phyloP scores from a whole-genome alignment of 1,140 invertebrate species.

The Solenopsis invicta region DNA sequence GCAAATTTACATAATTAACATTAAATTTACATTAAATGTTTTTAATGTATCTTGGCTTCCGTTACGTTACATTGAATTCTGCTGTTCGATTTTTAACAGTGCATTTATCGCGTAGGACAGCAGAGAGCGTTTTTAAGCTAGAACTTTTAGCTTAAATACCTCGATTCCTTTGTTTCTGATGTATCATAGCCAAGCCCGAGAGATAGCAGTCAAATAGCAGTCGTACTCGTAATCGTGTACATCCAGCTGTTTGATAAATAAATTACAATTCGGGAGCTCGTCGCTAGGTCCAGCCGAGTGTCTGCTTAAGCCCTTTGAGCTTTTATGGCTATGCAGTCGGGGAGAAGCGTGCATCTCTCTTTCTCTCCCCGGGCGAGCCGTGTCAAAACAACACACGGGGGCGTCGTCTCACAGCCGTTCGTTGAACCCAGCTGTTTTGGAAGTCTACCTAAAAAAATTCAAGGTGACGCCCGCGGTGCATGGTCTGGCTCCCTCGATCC shows the following conservation, averaged over 20 bases:
- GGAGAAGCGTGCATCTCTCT: neutral
- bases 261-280: neutral
- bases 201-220: too few relatives aligned
- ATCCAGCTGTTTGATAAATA: neutral
- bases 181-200: neutral
- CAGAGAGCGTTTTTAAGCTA: neutral
- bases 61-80: too few relatives aligned
- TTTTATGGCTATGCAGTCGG: constrained; percentile 8
- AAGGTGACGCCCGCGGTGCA: constrained; percentile 37
- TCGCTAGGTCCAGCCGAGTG: neutral
- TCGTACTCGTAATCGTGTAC: neutral
- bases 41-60: too few relatives aligned
- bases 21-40: too few relatives aligned
- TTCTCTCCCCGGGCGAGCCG: neutral
- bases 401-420: constrained; percentile 31
- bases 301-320: neutral
- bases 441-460: constrained; percentile 47
- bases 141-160: neutral
- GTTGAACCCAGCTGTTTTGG: constrained; percentile 49
- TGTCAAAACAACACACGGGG: constrained; percentile 41
- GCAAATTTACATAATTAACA: too few relatives aligned
- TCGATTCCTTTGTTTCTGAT: neutral
- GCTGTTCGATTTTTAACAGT: too few relatives aligned
- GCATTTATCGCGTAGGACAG: neutral
- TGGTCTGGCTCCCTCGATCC: neutral